Conservation (phyloP, 2,797 vertebrate species). For the Arvicola amphibius region DNA sequence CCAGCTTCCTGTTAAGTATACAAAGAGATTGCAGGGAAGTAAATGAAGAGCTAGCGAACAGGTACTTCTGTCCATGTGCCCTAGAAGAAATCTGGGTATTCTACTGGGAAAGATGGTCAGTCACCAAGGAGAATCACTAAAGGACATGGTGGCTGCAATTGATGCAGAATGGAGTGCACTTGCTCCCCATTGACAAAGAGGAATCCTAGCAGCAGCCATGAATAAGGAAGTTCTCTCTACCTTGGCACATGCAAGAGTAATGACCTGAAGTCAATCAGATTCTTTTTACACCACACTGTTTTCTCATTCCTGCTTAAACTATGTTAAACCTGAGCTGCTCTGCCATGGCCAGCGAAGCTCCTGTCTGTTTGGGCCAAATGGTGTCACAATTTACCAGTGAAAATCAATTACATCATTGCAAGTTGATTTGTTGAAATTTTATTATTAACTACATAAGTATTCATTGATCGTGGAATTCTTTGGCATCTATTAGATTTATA, state of each 20-base stretch:
- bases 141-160: background rate
- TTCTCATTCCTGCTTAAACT: background rate
- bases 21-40: background rate
- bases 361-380: background rate
- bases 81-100: background rate
- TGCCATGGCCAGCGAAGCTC: background rate
- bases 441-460: background rate
- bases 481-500: background rate
- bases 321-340: background rate
- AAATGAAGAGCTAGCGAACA: background rate
- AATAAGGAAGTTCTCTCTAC: background rate
- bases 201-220: background rate
- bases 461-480: background rate
- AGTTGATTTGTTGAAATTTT: slow-evolving; percentile 16
- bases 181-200: background rate
- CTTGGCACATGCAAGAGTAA: background rate
- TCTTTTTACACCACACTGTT: background rate
- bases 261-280: background rate
- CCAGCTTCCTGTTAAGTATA: background rate
- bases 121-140: slow-evolving; percentile 29
- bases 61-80: background rate
- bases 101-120: background rate
- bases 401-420: slow-evolving; percentile 32
- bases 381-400: background rate
- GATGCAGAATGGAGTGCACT: background rate